phyloP scores from a whole-genome alignment of 2,888 invertebrate genomes.

The Nemoura dubitans region DNA sequence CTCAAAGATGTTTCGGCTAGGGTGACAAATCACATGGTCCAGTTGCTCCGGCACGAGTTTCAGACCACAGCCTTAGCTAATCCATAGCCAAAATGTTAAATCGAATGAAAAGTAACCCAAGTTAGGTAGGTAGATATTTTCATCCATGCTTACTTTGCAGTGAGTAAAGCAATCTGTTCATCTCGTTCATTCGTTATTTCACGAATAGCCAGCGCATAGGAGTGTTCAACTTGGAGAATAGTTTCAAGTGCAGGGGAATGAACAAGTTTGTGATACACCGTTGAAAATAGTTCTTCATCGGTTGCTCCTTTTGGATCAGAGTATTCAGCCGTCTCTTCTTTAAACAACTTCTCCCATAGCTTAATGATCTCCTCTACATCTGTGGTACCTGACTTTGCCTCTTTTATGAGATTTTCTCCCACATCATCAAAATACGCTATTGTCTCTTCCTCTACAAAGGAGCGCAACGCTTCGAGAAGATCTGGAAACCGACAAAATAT shows the following conservation, averaged over 20 bases:
- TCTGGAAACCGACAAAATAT: constrained; percentile 63
- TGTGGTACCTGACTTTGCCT: constrained; percentile 69
- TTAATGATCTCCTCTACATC: constrained; percentile 80
- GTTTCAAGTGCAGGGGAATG: constrained; percentile 89
- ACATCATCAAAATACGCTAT: constrained; percentile 73
- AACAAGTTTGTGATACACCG: constrained; percentile 82
- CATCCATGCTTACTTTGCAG: constrained; percentile 64
- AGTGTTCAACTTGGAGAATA: constrained; percentile 87
- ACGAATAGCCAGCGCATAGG: constrained; percentile 82
- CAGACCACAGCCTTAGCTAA: no score
- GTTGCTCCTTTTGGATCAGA: constrained; percentile 83
- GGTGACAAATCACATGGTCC: no score
- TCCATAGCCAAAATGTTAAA: no score
- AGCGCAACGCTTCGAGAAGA: constrained; percentile 66
- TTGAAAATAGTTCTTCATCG: constrained; percentile 86
- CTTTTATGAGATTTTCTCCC: constrained; percentile 69
- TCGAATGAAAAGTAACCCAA: no score
- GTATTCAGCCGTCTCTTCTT: constrained; percentile 82
- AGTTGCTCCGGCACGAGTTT: no score
- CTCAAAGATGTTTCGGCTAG: no score
- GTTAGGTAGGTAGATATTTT: no score
- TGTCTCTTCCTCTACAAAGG: constrained; percentile 74
- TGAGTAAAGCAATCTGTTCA: constrained; percentile 74
- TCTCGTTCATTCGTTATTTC: constrained; percentile 78
- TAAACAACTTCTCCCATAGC: constrained; percentile 82